Evolutionary conservation across 2,797 vertebrate species (phyloP).

Genomic region (Trachurus trachurus): DNA sequence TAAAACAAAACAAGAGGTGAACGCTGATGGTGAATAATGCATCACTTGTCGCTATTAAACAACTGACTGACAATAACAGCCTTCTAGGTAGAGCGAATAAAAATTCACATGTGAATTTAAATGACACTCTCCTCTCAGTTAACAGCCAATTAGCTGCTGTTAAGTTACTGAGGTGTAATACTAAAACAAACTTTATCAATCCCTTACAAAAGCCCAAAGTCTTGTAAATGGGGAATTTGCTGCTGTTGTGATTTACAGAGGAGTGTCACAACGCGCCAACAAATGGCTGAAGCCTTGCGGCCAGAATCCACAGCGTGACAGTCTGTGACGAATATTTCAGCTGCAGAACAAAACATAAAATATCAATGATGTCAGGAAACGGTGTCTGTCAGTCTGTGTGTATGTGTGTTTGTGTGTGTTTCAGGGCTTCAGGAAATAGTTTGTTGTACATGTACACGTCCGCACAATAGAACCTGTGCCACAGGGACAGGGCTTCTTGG

Average conservation of each 20-base stretch:
- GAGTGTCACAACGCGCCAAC: conserved; percentile 43
- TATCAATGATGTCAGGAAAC: conserved; percentile 34
- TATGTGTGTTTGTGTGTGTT: conserved; percentile 3
- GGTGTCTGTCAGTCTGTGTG: conserved; percentile 4
- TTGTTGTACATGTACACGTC: conserved; percentile 31
- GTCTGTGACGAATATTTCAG: conserved; percentile 53
- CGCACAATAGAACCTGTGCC: conserved; percentile 33
- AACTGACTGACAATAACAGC: conserved; percentile 13
- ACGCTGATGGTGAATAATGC: conserved; percentile 29
- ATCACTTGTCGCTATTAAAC: not conserved
- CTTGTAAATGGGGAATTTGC: conserved; percentile 42
- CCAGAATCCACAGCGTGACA: conserved; percentile 45
- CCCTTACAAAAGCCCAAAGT: conserved; percentile 16
- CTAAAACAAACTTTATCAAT: conserved; percentile 38
- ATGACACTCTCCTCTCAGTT: conserved; percentile 8
- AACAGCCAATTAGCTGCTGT: conserved; percentile 17
- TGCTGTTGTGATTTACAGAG: conserved; percentile 49
- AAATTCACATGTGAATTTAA: conserved; percentile 11
- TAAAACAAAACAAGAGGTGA: conserved; percentile 17
- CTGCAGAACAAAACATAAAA: conserved; percentile 44
- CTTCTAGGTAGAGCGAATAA: conserved; percentile 10
- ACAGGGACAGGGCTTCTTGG: conserved; percentile 19
- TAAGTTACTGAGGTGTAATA: conserved; percentile 4
- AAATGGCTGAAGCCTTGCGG: conserved; percentile 45
- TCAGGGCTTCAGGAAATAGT: conserved; percentile 43